Base-by-base conservation (phyloP, 2,888 invertebrate species). In the Onchidella celtica region DNA sequence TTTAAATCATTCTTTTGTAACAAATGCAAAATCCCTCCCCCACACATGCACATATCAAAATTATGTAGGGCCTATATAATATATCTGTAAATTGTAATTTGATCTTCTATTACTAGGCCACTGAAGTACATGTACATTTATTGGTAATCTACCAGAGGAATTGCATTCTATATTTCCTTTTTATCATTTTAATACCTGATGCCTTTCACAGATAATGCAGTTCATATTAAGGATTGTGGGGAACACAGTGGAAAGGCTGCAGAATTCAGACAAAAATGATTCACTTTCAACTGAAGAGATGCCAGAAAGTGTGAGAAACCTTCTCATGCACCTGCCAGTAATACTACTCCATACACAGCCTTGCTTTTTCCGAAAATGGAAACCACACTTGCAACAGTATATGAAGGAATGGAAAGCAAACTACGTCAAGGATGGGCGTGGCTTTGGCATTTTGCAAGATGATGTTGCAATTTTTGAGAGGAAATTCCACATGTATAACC, bases 201-300 rank as follows among this genome's bases (percentile, higher is more conserved):
- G 47, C 4, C 24, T 61, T 36, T 21, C 32, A 4, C 63, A 76
- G 76, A 3, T 76, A 24, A 34, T 68, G 36, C 57, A 77, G 27
- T 77, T 77, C 59, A 77, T 77, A 57, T 36, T 77, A 34, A 66
- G 57, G 1, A 77, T 57, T 47, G 40, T 47, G 0, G 4, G n/a
- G 27, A 38, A 38, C 14, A 38, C 36, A 9, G 21, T 75, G 1
- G 32, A 75, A 32, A 75, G n/a, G 29, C 63, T 75, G 27, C 34
- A 24, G 1, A 11, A 24, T 11, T 29, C 21, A 32, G 32, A 21
- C 6, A 4, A 21, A 59, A 24, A n/a, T 47, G 17, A 47, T 47
- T 47, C 47, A 47, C 47, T 47, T 17, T 47, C 17, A 47, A 6
- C 47, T 47, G 47, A 6, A 47, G 66, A n/a, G 27, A 11, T 34